Conservation (phyloP, 2,888 invertebrate species). For the Chymomyza fuscimana region DNA sequence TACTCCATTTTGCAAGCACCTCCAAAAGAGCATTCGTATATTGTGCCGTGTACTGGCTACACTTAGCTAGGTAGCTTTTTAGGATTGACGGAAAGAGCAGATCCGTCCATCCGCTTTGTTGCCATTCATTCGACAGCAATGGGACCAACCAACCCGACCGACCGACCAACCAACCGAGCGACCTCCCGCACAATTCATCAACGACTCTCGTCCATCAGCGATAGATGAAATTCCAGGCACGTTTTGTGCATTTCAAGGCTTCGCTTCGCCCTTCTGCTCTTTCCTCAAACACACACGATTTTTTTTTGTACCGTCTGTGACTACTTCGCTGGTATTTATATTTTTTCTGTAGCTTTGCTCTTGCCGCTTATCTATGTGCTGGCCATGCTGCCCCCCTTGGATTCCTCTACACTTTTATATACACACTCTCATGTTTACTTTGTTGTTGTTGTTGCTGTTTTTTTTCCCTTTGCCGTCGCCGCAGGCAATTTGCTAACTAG, state of each 20-base stretch:
- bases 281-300: constrained; percentile 2
- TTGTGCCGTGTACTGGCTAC: too few relatives aligned
- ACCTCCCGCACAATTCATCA: neutral
- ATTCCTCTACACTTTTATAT: neutral
- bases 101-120: neutral
- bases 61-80: neutral
- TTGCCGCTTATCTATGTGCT: constrained; percentile 33
- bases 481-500: constrained; percentile 48
- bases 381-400: neutral
- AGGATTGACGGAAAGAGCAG: neutral
- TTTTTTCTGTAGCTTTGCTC: neutral
- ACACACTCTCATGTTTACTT: constrained; percentile 4
- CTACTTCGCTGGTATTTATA: constrained; percentile 19
- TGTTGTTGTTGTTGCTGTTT: neutral
- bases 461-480: constrained; percentile 22
- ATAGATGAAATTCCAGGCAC: constrained; percentile 57
- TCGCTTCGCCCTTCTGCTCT: constrained; percentile 33
- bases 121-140: neutral
- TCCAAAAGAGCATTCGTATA: neutral
- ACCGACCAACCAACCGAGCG: neutral
- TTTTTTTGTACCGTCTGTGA: constrained; percentile 11
- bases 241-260: constrained; percentile 65
- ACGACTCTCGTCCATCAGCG: constrained; percentile 26
- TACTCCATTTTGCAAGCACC: neutral
- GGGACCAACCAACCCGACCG: neutral